phyloP scores from a whole-genome alignment of 2,888 invertebrate species.

The Caenorhabditis sp. region DNA sequence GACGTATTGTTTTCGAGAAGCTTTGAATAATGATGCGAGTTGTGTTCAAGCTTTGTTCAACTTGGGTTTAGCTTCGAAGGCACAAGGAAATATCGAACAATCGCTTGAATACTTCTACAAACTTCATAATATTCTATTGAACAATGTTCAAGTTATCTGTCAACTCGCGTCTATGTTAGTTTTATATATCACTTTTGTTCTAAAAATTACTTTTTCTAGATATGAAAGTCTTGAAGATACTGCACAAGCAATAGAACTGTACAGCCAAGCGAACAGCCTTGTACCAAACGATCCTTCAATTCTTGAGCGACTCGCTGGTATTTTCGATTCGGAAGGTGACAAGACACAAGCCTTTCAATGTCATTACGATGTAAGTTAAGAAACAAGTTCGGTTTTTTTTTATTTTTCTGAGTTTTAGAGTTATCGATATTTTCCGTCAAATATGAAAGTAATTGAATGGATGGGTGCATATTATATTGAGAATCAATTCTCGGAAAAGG shows the following conservation, averaged over 20 bases:
- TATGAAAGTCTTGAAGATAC: constrained; percentile 78
- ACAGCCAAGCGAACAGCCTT: constrained; percentile 78
- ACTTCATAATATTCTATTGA: constrained; percentile 78
- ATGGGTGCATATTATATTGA: constrained; percentile 88
- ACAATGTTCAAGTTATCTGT: constrained; percentile 81
- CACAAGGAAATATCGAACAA: constrained; percentile 79
- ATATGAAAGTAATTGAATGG: constrained; percentile 84
- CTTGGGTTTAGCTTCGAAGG: constrained; percentile 78
- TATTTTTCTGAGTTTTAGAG: constrained; percentile 73
- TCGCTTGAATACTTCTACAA: constrained; percentile 84
- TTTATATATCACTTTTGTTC: too few species aligned
- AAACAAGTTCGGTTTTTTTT: not conserved
- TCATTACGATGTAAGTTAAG: constrained; percentile 78
- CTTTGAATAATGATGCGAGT: constrained; percentile 82
- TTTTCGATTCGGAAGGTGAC: constrained; percentile 89
- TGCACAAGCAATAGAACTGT: constrained; percentile 75
- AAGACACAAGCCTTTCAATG: constrained; percentile 87
- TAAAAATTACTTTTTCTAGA: constrained; percentile 69
- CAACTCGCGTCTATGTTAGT: constrained; percentile 80
- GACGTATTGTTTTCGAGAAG: constrained; percentile 75
- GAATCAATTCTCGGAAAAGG: constrained; percentile 87
- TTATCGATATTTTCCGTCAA: constrained; percentile 79
- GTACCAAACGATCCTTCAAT: constrained; percentile 89
- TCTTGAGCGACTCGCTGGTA: constrained; percentile 85
- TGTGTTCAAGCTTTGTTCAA: constrained; percentile 75